Evolutionary conservation across 2,888 invertebrate genomes (phyloP).

Genomic region (Phanerotoma sp.): DNA sequence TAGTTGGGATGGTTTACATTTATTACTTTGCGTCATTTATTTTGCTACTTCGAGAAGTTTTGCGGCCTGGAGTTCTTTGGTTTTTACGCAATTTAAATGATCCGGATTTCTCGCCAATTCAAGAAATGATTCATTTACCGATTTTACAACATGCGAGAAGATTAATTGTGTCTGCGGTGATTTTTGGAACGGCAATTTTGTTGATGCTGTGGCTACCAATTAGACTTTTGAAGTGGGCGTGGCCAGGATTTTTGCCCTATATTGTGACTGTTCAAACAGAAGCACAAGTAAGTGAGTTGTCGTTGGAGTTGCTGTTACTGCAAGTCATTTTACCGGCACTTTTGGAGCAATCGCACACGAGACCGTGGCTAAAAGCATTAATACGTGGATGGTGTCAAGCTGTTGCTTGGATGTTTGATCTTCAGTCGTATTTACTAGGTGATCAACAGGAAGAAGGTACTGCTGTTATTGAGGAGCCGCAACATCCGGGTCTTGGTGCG

Average conservation of each 20-base stretch:
- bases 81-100: conserved; percentile 97
- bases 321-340: conserved; percentile 96
- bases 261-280: conserved; percentile 82
- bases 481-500: conserved; percentile 65
- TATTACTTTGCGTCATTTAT: conserved; percentile 99
- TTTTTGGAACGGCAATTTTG: conserved; percentile 94
- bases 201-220: conserved; percentile 97
- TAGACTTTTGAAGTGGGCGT: conserved; percentile 74
- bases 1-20: conserved; percentile 98
- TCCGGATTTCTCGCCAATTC: conserved; percentile 98
- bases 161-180: conserved; percentile 88
- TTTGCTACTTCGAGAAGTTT: conserved; percentile 84
- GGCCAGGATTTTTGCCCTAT: conserved; percentile 93
- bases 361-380: conserved; percentile 90
- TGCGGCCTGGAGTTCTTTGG: conserved; percentile 97
- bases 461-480: conserved; percentile 51
- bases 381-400: conserved; percentile 84
- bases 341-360: conserved; percentile 93
- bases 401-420: conserved; percentile 80
- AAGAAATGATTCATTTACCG: conserved; percentile 98
- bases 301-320: conserved; percentile 85
- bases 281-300: conserved; percentile 85
- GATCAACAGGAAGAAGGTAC: conserved; percentile 60
- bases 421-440: conserved; percentile 88
- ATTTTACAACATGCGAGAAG: conserved; percentile 88